A percentile compares a stretch with the other conserved stretches of the same genome.
phyloP scores from a whole-genome alignment of 2,888 invertebrate genomes.

The Mythimna pallens region DNA sequence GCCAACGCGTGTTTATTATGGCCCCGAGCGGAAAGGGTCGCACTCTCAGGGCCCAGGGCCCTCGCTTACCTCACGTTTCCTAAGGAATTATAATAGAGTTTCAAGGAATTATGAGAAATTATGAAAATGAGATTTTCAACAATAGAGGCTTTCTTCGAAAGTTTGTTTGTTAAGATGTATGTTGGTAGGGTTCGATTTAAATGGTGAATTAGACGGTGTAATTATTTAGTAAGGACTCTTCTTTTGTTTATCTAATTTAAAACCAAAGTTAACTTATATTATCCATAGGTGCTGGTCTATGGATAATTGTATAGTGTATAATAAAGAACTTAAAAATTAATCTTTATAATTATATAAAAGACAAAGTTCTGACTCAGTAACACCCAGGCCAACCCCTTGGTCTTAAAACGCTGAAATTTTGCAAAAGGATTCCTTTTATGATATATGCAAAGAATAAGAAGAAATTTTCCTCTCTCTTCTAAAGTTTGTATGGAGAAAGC shows the following conservation, averaged over 20 bases:
- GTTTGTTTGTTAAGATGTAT: conserved; percentile 47
- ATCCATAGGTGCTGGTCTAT: too few relatives aligned
- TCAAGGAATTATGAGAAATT: conserved; percentile 80
- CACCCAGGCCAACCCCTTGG: too few relatives aligned
- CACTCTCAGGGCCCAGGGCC: conserved; percentile 56
- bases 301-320: too few relatives aligned
- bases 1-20: conserved; percentile 89
- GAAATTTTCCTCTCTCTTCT: too few relatives aligned
- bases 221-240: conserved; percentile 1
- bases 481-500: too few relatives aligned
- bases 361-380: too few relatives aligned
- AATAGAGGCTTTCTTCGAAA: conserved; percentile 56
- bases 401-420: too few relatives aligned
- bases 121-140: conserved; percentile 69
- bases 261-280: too few relatives aligned
- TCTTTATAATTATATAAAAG: too few relatives aligned
- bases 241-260: not conserved
- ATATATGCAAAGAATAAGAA: too few relatives aligned
- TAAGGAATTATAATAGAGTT: conserved; percentile 83
- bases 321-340: too few relatives aligned
- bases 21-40: conserved; percentile 87
- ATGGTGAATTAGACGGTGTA: conserved; percentile 14
- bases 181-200: conserved; percentile 27
- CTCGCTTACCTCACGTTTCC: conserved; percentile 82
- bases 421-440: too few relatives aligned